A percentile compares a stretch with the other conserved stretches of the same genome.
These are phyloP conservation scores for Drosophila bifasciata DNA, from an alignment of 1,140 invertebrate genomes.

Conservation along the genomic window DNA sequence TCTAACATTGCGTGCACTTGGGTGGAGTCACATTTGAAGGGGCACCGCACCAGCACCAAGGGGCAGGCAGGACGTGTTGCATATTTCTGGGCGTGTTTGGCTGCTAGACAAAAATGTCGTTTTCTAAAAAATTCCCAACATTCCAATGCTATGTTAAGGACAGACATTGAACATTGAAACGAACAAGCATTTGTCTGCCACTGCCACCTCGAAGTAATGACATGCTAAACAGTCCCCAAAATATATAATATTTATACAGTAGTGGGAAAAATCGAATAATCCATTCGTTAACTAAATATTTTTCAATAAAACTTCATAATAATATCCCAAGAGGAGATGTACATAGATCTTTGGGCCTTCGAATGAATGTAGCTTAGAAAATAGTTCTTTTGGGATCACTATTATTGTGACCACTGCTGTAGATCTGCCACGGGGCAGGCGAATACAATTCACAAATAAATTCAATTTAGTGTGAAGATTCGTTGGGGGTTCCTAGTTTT, in stretches of 20 bases:
- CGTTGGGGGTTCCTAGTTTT: slow-evolving; percentile 22
- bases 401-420: slow-evolving; percentile 3
- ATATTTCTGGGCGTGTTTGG: slow-evolving; percentile 63
- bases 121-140: slow-evolving; percentile 48
- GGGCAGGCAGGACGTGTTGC: slow-evolving; percentile 47
- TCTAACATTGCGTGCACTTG: slow-evolving; percentile 52
- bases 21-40: slow-evolving; percentile 38
- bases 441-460: slow-evolving; percentile 49
- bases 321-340: too few species aligned
- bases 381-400: too few species aligned
- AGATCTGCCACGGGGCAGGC: not conserved
- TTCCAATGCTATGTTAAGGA: slow-evolving; percentile 66
- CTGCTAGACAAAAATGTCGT: slow-evolving; percentile 60
- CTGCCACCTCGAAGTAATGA: slow-evolving; percentile 39
- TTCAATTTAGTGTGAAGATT: slow-evolving; percentile 43
- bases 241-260: not conserved
- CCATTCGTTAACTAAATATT: too few species aligned
- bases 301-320: too few species aligned
- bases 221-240: slow-evolving; percentile 15
- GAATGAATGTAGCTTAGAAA: too few species aligned
- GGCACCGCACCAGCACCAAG: not conserved
- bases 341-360: too few species aligned
- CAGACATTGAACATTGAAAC: slow-evolving; percentile 34
- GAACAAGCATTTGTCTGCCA: slow-evolving; percentile 26
- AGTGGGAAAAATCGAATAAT: too few species aligned